Evolutionary conservation across 1,140 invertebrate genomes (phyloP), one percentile per base, ranked within the genome.

Genomic region (Nixonia krombeini): DNA sequence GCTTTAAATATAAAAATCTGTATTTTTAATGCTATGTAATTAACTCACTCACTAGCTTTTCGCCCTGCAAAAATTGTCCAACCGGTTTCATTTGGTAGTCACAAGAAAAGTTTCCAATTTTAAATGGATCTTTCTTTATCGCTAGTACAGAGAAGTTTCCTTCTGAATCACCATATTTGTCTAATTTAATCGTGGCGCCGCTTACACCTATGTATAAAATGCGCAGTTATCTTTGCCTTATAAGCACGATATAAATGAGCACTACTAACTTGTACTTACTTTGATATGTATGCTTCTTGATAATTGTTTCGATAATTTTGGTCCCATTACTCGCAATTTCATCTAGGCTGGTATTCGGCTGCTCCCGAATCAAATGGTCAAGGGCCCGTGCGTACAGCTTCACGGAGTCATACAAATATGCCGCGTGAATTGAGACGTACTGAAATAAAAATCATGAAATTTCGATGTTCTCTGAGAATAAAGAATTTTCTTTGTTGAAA

Each of bases 381-480:
- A 98, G 85, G 0, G 96, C 95, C 59, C 87, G 87, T 0, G 96
- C 95, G 79, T 99, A 99, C 0, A 99, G 81, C 74, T 91, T 91
- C 0, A 99, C 93, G 1, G 96, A 95, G 86, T 99, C 97, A 81
- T 98, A 99, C 28, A 99, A 86, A 85, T 99, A 97, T 1, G 96
- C 94, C 8, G 97, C 97, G 79, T 96, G 96, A 44, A 98, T 93
- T 6, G 96, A 92, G 5, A 98, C 91, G 82, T 94, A 93, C 89
- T 92, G 85, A 41, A 88, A 85, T 21, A 61, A 41, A 41, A 41
- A 61, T 35, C n/a, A n/a, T n/a, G 21, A 49, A 53, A 33, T n/a
- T n/a, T n/a, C n/a, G n/a, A n/a, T n/a, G n/a, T n/a, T n/a, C n/a
- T n/a, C n/a, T n/a, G n/a, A n/a, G n/a, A n/a, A n/a, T n/a, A n/a